These are phyloP conservation scores for Serinus canaria DNA, from an alignment of 2,113 vertebrate species.

Conservation along the genomic window DNA sequence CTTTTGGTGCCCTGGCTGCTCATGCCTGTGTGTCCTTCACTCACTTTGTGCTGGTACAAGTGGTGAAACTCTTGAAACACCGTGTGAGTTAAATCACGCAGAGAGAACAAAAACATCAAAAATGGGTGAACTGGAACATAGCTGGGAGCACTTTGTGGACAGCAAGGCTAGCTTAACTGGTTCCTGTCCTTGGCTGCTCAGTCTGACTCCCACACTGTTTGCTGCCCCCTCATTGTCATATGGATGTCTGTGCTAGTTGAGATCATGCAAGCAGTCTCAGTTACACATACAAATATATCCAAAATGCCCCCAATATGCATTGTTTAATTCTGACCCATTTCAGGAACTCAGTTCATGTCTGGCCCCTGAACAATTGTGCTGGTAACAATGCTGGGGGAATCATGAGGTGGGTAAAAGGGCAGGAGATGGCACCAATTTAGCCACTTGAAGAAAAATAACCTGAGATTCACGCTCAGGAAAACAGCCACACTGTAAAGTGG, in stretches of 20 bases:
- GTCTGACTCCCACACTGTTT: not conserved
- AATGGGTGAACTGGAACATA: not conserved
- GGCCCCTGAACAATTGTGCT: not conserved
- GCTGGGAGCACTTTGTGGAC: not conserved
- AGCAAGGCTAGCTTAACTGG: not conserved
- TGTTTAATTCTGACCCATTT: not conserved
- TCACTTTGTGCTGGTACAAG: not conserved
- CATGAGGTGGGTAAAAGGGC: not conserved
- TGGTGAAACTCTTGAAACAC: not conserved
- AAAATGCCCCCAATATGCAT: not conserved
- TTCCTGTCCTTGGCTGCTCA: not conserved
- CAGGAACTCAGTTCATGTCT: not conserved
- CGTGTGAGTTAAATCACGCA: not conserved
- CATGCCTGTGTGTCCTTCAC: accelerated
- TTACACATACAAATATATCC: not conserved
- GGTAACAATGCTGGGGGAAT: not conserved
- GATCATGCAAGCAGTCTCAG: not conserved
- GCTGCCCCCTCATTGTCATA: not conserved
- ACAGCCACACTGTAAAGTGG: not conserved
- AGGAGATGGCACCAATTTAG: not conserved
- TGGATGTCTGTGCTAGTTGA: not conserved
- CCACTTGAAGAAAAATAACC: not conserved
- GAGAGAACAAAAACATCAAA: not conserved
- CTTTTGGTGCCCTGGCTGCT: not conserved
- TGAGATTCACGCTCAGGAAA: not conserved